Percentiles rank a stretch among this genome's conserved stretches.
phyloP scores from a whole-genome alignment of 2,113 vertebrate genomes.

The Heterocephalus glaber region DNA sequence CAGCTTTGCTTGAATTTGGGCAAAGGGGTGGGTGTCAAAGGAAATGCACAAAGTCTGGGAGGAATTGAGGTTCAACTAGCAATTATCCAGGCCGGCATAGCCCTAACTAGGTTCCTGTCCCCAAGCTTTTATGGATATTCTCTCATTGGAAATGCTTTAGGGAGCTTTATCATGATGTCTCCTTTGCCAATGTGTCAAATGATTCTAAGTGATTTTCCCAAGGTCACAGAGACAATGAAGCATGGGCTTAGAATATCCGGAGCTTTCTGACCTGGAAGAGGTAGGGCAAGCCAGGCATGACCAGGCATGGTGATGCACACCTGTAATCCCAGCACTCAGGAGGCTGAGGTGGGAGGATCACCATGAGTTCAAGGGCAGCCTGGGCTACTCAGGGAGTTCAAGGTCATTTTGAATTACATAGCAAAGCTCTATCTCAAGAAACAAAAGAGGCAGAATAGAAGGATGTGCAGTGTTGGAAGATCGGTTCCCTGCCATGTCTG shows the following conservation, averaged over 20 bases:
- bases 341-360: neutral
- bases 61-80: neutral
- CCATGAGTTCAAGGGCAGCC: neutral
- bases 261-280: neutral
- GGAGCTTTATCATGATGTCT: neutral
- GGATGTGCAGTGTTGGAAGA: neutral
- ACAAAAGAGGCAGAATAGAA: neutral
- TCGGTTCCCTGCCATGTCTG: neutral
- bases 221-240: neutral
- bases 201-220: slow-evolving; percentile 35
- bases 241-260: neutral
- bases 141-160: neutral
- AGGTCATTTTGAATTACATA: neutral
- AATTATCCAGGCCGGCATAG: neutral
- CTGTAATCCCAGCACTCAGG: neutral
- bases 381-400: neutral
- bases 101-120: neutral
- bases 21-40: slow-evolving; percentile 49
- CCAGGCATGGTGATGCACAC: too few relatives aligned
- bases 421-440: neutral
- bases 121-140: neutral
- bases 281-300: neutral
- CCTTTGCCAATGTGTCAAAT: neutral
- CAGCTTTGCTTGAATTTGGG: slow-evolving; percentile 66
- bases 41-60: slow-evolving; percentile 62